Conservation (phyloP, 1,140 invertebrate species). For the Brachystomella parvula region DNA sequence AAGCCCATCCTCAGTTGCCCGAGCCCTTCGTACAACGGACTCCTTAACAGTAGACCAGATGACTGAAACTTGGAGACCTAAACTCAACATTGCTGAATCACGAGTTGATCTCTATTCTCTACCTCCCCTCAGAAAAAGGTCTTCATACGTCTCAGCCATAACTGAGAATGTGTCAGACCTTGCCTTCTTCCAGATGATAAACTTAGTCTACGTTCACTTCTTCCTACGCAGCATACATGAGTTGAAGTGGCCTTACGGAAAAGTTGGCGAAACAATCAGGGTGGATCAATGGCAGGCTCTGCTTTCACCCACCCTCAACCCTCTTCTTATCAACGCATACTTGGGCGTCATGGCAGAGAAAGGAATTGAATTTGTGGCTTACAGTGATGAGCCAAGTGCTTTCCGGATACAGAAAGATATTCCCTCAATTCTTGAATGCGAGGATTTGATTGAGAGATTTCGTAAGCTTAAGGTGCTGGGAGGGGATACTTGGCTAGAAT, state of each 20-base stretch:
- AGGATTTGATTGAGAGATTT: neutral
- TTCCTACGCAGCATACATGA: neutral
- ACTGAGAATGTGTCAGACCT: neutral
- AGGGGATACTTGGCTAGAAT: neutral
- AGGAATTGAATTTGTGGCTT: neutral
- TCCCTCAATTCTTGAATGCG: neutral
- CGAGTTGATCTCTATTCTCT: neutral
- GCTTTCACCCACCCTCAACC: neutral
- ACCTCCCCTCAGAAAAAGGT: neutral
- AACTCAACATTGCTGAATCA: neutral
- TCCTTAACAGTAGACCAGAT: neutral
- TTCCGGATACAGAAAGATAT: neutral
- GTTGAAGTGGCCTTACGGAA: neutral
- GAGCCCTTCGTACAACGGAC: neutral
- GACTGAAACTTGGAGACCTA: neutral
- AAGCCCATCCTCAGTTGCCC: conserved; percentile 1
- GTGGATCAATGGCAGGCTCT: neutral
- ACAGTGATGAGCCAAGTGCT: neutral
- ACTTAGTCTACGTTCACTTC: neutral
- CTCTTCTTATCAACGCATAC: neutral
- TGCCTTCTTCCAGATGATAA: neutral
- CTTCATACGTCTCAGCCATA: neutral
- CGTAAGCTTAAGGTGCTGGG: neutral
- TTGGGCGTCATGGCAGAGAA: neutral
- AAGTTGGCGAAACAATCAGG: neutral